Evolutionary conservation across 2,113 vertebrate genomes (phyloP), one percentile per base, ranked within the genome.

Genomic region (Thunnus thynnus): DNA sequence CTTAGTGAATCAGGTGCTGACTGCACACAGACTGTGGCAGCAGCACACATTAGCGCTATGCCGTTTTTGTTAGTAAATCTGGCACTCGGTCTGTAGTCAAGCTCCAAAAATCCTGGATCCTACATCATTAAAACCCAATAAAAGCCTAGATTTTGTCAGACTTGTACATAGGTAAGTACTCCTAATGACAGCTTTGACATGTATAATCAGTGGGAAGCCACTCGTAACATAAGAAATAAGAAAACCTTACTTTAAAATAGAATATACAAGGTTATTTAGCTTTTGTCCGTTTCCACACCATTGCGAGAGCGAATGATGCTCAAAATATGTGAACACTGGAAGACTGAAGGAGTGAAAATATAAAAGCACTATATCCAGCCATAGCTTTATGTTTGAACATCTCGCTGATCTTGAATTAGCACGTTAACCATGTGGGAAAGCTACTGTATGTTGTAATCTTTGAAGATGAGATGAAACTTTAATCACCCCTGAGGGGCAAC

Each of bases 391-490:
- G 58, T 27, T 86, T 65, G 47, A 55, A 80, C 66, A 72, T 48
- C 32, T 18, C 30, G 48, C 67, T 56, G 54, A 13, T 60, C 51
- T 13, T 32, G 55, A 71, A 75, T 78, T 55, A 76, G 55, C 44
- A 48, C 50, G 51, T 62, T 6, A 55, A 62, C 64, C 84, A 41
- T 78, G 81, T 52, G 32, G 41, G 52, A 76, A 17, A 79, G 32
- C 47, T 47, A 17, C 64, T 72, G 55, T 50, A 67, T 17, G 58
- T 32, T 57, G 44, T 71, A 58, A 69, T 85, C 48, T 76, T 78
- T 78, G 48, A 87, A 71, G 78, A 86, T 63, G 25, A 60, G 50
- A 83, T 82, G 65, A 72, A 84, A 68, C 65, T 85, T 63, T 73
- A 76, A 77, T 85, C 79, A 69, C n/a, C 3, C 60, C 70, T 66